Conservation (phyloP, 2,113 vertebrate species). For the Carassius gibelio region DNA sequence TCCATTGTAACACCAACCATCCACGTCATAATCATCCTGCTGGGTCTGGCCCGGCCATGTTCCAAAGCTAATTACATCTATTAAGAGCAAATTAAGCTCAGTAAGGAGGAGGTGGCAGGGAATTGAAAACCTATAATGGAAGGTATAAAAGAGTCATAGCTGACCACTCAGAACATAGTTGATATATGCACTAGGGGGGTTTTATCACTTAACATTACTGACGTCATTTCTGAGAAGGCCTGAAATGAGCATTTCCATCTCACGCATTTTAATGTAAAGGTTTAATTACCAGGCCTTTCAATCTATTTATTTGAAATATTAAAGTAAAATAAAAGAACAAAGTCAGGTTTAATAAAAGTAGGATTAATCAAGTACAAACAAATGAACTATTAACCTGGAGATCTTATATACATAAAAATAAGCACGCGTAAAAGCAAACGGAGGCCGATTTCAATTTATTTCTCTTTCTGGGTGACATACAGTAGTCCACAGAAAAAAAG, state of each 20-base stretch:
- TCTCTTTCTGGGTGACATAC: slow-evolving; percentile 26
- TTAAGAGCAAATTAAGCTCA: slow-evolving; percentile 42
- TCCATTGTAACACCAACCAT: slow-evolving; percentile 12
- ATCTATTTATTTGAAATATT: slow-evolving; percentile 55
- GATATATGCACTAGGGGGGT: background rate
- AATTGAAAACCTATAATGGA: slow-evolving; percentile 38
- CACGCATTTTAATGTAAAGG: background rate
- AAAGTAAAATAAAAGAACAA: slow-evolving; percentile 31
- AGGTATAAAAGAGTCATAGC: slow-evolving; percentile 29
- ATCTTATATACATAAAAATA: slow-evolving; percentile 36
- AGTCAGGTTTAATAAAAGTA: slow-evolving; percentile 29
- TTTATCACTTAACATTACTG: slow-evolving; percentile 4
- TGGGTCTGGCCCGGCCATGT: background rate
- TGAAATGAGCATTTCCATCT: background rate
- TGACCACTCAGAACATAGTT: slow-evolving; percentile 22
- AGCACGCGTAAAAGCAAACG: background rate
- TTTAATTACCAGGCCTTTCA: slow-evolving; percentile 47
- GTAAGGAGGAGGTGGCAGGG: background rate
- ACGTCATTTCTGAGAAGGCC: background rate
- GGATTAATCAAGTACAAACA: slow-evolving; percentile 59
- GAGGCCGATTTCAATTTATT: background rate
- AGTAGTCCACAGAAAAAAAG: background rate
- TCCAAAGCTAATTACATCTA: slow-evolving; percentile 49
- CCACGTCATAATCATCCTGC: slow-evolving; percentile 27
- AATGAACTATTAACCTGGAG: slow-evolving; percentile 52